Evolutionary conservation across 1,140 invertebrate species (phyloP).

Genomic region (Cyphomyrmex costatus): DNA sequence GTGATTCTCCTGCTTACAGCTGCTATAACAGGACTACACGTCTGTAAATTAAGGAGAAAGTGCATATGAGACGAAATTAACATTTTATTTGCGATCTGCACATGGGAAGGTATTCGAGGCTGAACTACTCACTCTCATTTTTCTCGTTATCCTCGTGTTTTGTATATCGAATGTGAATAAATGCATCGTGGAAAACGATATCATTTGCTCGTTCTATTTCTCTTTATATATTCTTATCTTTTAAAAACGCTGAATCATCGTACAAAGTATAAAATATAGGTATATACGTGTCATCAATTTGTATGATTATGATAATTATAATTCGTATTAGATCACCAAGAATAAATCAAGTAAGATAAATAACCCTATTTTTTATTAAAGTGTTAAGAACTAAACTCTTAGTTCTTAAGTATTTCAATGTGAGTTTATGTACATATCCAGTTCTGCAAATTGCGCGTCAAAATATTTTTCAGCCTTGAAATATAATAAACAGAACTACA

Average conservation of each 20-base stretch:
- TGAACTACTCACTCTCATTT: conserved; percentile 53
- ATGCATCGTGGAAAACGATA: conserved; percentile 69
- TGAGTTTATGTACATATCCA: no score
- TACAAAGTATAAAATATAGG: neutral
- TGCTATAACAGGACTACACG: conserved; percentile 92
- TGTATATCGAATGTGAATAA: conserved; percentile 75
- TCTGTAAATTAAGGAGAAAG: conserved; percentile 83
- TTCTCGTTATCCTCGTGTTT: conserved; percentile 71
- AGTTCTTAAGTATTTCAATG: no score
- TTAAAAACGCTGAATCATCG: neutral
- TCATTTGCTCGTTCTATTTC: neutral
- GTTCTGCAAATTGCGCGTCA: no score
- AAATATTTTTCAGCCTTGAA: no score
- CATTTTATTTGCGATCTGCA: conserved; percentile 6
- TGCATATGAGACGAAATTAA: neutral
- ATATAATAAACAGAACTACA: no score
- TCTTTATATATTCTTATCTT: conserved; percentile 16
- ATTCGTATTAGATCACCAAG: neutral
- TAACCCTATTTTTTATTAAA: no score
- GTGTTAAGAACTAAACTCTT: no score
- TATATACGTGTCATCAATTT: neutral
- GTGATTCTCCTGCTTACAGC: conserved; percentile 87
- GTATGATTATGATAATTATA: neutral
- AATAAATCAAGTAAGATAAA: neutral
- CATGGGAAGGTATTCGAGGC: conserved; percentile 22